Conservation (phyloP, 2,888 invertebrate species). For the Oligia strigilis region DNA sequence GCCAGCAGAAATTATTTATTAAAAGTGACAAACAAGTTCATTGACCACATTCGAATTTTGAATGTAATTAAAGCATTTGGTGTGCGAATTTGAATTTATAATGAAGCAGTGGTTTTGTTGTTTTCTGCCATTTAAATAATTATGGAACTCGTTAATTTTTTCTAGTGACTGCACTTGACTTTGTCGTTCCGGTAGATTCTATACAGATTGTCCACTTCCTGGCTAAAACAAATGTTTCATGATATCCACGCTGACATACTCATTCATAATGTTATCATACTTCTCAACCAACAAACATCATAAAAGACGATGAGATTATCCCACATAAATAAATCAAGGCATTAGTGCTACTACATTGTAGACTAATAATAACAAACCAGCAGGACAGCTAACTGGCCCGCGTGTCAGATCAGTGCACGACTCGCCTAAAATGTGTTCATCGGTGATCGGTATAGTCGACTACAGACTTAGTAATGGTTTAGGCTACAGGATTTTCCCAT, state of each 20-base stretch:
- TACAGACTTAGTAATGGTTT: not conserved
- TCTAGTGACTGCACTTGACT: slow-evolving; percentile 28
- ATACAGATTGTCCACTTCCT: slow-evolving; percentile 11
- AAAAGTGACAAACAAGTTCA: slow-evolving; percentile 44
- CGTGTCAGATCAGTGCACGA: slow-evolving; percentile 29
- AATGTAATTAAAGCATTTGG: slow-evolving; percentile 22
- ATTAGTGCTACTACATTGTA: slow-evolving; percentile 32
- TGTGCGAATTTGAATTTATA: slow-evolving; percentile 40
- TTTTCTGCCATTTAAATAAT: slow-evolving; percentile 30
- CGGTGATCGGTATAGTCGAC: slow-evolving; percentile 7
- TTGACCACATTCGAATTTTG: slow-evolving; percentile 43
- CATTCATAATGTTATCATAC: not conserved
- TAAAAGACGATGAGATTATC: not conserved
- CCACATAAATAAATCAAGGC: slow-evolving; percentile 3
- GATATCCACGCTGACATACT: not conserved
- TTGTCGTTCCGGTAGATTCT: slow-evolving; percentile 23
- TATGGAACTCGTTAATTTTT: slow-evolving; percentile 36
- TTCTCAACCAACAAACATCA: not conserved
- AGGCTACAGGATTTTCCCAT: not conserved
- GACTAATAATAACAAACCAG: slow-evolving; percentile 25
- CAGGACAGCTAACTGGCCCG: slow-evolving; percentile 13
- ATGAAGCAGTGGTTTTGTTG: slow-evolving; percentile 32
- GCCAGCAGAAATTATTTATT: not conserved
- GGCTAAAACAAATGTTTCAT: not conserved
- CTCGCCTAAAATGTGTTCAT: slow-evolving; percentile 39